Percentiles rank a stretch among this genome's conserved stretches.
Evolutionary conservation across 2,888 invertebrate genomes (phyloP).

Genomic region (Cantharis lateralis): DNA sequence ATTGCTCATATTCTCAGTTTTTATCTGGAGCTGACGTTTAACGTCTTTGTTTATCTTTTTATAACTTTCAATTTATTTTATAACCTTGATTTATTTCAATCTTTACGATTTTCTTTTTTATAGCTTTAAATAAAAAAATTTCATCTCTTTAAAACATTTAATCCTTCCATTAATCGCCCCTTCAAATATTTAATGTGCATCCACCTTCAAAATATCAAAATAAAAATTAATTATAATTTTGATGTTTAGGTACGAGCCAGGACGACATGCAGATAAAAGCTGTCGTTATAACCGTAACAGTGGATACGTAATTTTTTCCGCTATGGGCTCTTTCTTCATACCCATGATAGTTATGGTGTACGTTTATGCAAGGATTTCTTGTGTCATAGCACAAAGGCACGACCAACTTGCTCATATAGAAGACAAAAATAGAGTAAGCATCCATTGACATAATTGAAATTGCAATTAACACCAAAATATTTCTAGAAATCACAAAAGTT

Average conservation of each 20-base stretch:
- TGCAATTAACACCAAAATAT: conserved; percentile 16
- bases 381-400: conserved; percentile 79
- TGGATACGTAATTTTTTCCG: conserved; percentile 94
- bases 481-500: conserved; percentile 51
- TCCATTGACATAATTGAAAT: not conserved
- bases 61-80: too few relatives aligned
- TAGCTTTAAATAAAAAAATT: too few relatives aligned
- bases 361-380: conserved; percentile 88
- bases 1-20: too few relatives aligned
- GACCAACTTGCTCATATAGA: conserved; percentile 73
- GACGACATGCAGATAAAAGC: conserved; percentile 65
- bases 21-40: too few relatives aligned
- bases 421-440: conserved; percentile 50
- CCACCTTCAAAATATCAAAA: too few relatives aligned
- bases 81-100: too few relatives aligned
- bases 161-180: too few relatives aligned
- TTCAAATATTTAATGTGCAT: too few relatives aligned
- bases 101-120: too few relatives aligned
- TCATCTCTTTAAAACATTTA: too few relatives aligned
- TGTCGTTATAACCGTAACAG: conserved; percentile 91
- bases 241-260: conserved; percentile 71
- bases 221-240: not conserved
- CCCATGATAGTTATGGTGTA: conserved; percentile 96
- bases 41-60: too few relatives aligned
- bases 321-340: conserved; percentile 94